phyloP scores from a whole-genome alignment of 2,113 vertebrate species.

The Aythya baeri region DNA sequence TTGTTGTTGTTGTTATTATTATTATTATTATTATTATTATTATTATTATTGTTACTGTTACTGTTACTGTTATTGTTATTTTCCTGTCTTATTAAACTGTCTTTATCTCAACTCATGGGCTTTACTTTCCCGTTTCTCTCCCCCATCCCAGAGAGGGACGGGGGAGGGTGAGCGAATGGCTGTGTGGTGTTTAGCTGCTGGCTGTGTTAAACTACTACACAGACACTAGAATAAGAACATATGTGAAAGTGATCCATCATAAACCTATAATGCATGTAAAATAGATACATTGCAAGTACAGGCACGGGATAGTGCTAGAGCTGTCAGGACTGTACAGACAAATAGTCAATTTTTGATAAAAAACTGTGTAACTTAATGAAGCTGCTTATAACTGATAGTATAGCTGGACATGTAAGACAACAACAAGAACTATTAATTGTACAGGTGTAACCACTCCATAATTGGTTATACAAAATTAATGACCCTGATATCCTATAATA shows the following conservation, averaged over 20 bases:
- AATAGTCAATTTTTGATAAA: fast-evolving
- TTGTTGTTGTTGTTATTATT: too few species aligned
- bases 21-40: too few species aligned
- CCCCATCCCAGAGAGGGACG: too few species aligned
- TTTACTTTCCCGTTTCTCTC: too few species aligned
- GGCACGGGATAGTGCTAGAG: not conserved
- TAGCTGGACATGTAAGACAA: not conserved
- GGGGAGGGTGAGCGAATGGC: too few species aligned
- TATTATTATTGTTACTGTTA: too few species aligned
- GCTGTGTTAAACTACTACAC: too few species aligned
- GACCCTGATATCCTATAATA: not conserved
- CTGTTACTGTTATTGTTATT: too few species aligned
- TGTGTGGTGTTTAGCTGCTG: too few species aligned
- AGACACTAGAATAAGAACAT: not conserved
- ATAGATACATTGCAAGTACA: not conserved
- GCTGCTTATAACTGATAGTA: not conserved
- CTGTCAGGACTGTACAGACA: not conserved
- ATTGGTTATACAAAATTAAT: not conserved
- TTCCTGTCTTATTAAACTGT: too few species aligned
- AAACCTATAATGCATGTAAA: not conserved
- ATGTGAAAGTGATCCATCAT: not conserved
- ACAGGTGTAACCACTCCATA: not conserved
- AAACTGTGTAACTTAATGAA: not conserved
- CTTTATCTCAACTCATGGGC: too few species aligned
- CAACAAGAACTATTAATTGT: not conserved